Evolutionary conservation across 2,113 vertebrate genomes (phyloP).

Genomic region (Ptilorrhoa leucosticta): DNA sequence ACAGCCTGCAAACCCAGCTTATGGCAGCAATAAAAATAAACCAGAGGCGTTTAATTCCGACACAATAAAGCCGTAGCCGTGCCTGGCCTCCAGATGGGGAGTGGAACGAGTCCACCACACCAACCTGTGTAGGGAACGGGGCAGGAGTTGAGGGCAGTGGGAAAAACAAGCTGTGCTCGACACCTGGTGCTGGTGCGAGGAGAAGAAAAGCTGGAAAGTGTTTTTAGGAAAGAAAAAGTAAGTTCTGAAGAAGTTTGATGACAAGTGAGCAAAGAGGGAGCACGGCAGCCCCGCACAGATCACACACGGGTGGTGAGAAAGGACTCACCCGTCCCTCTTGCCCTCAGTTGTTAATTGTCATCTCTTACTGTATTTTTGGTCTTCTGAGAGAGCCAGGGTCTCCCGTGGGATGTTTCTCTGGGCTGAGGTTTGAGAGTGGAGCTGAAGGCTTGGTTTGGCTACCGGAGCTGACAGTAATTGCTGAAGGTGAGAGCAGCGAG

Average conservation of each 20-base stretch:
- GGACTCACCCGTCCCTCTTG: neutral
- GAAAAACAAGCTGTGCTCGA: rapidly evolving
- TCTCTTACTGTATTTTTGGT: neutral
- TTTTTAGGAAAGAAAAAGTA: neutral
- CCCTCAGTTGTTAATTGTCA: neutral
- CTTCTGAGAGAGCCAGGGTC: neutral
- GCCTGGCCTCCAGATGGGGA: neutral
- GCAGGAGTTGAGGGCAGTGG: neutral
- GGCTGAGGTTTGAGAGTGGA: neutral
- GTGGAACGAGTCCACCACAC: rapidly evolving
- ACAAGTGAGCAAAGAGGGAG: neutral
- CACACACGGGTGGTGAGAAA: neutral
- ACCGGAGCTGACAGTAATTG: neutral
- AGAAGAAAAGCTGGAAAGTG: neutral
- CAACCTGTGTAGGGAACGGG: rapidly evolving
- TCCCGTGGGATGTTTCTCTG: neutral
- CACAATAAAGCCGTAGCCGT: neutral
- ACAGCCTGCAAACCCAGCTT: neutral
- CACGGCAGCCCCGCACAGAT: neutral
- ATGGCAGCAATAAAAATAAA: slow-evolving; percentile 8
- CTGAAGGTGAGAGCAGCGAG: neutral
- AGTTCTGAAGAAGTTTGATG: neutral
- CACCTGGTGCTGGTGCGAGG: neutral
- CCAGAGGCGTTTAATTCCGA: neutral
- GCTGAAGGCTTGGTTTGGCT: neutral